Conservation (phyloP, 2,113 vertebrate genomes). For the Channa maculata region DNA sequence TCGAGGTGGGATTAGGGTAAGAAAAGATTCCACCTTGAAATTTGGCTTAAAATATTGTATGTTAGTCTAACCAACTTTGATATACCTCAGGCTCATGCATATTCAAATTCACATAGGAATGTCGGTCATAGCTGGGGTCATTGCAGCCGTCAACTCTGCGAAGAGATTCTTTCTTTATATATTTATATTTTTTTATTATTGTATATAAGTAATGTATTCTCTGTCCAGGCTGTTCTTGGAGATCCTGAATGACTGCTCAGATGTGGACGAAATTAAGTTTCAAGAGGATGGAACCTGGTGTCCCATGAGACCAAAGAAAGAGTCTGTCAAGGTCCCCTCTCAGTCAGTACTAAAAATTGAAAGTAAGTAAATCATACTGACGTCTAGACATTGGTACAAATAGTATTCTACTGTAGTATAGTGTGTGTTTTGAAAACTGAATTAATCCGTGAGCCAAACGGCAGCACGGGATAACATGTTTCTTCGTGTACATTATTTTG, state of each 20-base stretch:
- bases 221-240: conserved; percentile 93
- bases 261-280: conserved; percentile 98
- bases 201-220: background rate
- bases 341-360: conserved; percentile 88
- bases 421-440: no score
- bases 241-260: conserved; percentile 95
- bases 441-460: no score
- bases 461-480: no score
- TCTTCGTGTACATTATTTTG: background rate
- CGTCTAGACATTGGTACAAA: background rate
- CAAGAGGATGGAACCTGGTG: conserved; percentile 97
- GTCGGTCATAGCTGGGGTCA: no score
- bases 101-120: background rate
- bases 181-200: no score
- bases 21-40: no score
- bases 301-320: conserved; percentile 97
- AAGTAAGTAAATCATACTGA: conserved; percentile 80
- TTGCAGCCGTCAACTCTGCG: no score
- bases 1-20: no score
- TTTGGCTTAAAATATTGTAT: no score
- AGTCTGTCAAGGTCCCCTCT: conserved; percentile 89
- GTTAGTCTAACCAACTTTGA: no score
- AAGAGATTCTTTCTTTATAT: no score
- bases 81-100: background rate
- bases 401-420: background rate